These are phyloP conservation scores for Busseola fusca DNA, from an alignment of 2,888 invertebrate genomes.

Conservation along the genomic window DNA sequence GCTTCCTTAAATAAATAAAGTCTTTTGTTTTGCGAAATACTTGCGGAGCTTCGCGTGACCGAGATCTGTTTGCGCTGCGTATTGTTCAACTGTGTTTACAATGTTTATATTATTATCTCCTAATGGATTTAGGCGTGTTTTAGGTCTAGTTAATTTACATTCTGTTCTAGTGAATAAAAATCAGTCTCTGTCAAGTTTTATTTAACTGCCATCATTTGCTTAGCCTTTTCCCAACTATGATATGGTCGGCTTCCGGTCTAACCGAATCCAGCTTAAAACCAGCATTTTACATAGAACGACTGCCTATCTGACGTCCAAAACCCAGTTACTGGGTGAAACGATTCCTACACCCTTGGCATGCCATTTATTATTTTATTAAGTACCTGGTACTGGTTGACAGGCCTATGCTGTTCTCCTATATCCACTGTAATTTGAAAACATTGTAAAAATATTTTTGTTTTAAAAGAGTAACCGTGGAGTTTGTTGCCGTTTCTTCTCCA, in stretches of 20 bases:
- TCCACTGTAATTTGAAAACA: too few relatives aligned
- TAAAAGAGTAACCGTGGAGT: too few relatives aligned
- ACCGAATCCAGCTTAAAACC: background rate
- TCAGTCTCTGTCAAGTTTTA: slow-evolving; percentile 54
- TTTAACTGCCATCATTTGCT: background rate
- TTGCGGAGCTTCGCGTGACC: slow-evolving; percentile 61
- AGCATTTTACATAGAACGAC: background rate
- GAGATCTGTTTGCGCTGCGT: slow-evolving; percentile 64
- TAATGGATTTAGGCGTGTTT: slow-evolving; percentile 55
- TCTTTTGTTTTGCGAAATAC: slow-evolving; percentile 75
- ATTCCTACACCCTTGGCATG: background rate
- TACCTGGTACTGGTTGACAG: too few relatives aligned
- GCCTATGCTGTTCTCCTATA: too few relatives aligned
- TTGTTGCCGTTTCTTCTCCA: too few relatives aligned
- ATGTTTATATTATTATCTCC: slow-evolving; percentile 43
- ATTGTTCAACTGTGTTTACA: slow-evolving; percentile 52
- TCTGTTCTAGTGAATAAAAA: slow-evolving; percentile 54
- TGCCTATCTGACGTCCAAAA: background rate
- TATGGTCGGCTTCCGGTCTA: background rate
- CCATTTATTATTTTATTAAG: too few relatives aligned
- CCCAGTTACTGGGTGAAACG: background rate
- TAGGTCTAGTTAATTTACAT: slow-evolving; percentile 50
- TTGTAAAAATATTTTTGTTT: too few relatives aligned
- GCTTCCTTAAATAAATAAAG: slow-evolving; percentile 79
- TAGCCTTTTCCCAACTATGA: background rate